Evolutionary conservation across 2,113 vertebrate genomes (phyloP), one percentile per base, ranked within the genome.

Genomic region (Zosterops lateralis): DNA sequence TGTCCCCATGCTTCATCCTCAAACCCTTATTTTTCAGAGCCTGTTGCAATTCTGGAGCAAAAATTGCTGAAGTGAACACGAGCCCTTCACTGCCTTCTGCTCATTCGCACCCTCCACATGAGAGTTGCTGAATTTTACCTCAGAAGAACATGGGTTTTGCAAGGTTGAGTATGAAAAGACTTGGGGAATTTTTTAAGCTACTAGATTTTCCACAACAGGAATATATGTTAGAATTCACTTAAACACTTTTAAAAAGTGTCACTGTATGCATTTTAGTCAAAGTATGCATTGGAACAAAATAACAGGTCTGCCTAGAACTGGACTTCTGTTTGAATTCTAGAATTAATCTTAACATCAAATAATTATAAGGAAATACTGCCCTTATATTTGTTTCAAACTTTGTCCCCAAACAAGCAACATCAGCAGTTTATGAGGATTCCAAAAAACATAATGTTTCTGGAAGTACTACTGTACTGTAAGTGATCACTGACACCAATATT

Each of bases 91-190:
- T 75, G 66, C 47, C 60, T 28, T 36, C 24, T 56, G 53, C 38
- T 67, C 53, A 29, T 9, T 38, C 34, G 10, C 50, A 58, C 36
- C 24, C 36, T 65, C 29, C 18, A 16, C 7, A 3, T 1, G 11
- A 21, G n/a, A 10, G 18, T 44, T 47, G 40, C 24, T 70, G 36
- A 26, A 17, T 66, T 80, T 89, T 21, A 54, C 7, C 38, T 42
- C 38, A 31, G 28, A 5, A 47, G 7, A 80, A 73, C 7, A 20
- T 0, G 15, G 31, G 34, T 12, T 84, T 64, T 64, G 36, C 0
- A 0, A 91, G 16, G 19, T 16, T 14, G 18, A 25, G 3, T 38
- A 45, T 3, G 8, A 61, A 65, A 75, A 87, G 45, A 57, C 7
- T 36, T 5, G 1, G 22, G 44, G 19, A 51, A 47, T 20, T 90